Evolutionary conservation across 64 coral and sea anemone species (phyloP).

Genomic region (Orbicella faveolata): DNA sequence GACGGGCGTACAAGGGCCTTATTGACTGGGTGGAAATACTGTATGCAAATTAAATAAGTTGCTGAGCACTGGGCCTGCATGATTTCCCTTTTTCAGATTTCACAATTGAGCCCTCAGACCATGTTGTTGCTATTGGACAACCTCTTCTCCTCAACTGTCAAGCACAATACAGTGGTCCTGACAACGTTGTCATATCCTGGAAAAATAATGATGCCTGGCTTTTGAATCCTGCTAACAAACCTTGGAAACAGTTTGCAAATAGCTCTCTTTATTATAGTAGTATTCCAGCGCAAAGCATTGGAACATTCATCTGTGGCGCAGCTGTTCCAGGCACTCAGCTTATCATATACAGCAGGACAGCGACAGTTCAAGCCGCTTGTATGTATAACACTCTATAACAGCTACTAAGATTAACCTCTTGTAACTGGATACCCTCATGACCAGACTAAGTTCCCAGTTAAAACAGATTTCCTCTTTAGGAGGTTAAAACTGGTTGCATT

Average conservation of each 20-base stretch:
- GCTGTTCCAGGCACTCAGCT: neutral
- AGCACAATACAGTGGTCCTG: slow-evolving; percentile 45
- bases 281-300: slow-evolving; percentile 33
- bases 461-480: too few species aligned
- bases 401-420: neutral
- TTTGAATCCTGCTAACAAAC: slow-evolving; percentile 23
- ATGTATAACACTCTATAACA: slow-evolving; percentile 11
- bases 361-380: slow-evolving; percentile 67
- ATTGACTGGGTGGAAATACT: too few species aligned
- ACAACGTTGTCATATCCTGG: slow-evolving; percentile 43
- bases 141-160: slow-evolving; percentile 69
- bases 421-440: neutral
- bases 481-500: too few species aligned
- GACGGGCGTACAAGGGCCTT: too few species aligned
- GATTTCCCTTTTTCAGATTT: slow-evolving; percentile 43
- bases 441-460: neutral
- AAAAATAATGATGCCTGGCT: slow-evolving; percentile 46
- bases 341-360: slow-evolving; percentile 47
- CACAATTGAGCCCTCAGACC: slow-evolving; percentile 51
- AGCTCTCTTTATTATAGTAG: slow-evolving; percentile 66
- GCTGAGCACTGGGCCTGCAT: neutral
- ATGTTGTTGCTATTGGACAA: slow-evolving; percentile 46
- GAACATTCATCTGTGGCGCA: slow-evolving; percentile 68
- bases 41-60: too few species aligned
- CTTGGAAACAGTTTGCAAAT: slow-evolving; percentile 42